Base-by-base conservation (phyloP, 2,888 invertebrate genomes). In the Odontocolon sp. region DNA sequence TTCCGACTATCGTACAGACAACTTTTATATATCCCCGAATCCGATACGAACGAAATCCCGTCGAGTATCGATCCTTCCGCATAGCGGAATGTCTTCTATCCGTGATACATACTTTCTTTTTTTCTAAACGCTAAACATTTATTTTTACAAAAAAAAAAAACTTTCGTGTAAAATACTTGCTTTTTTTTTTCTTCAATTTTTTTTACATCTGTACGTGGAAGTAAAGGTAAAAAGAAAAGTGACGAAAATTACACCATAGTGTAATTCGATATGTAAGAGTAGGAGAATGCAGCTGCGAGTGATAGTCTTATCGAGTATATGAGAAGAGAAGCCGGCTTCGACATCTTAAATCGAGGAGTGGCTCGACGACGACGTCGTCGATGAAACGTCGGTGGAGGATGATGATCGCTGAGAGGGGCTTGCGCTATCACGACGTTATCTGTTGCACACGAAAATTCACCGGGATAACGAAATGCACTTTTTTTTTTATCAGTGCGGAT, bases 401-500 rank as follows among this genome's bases (percentile, higher is more conserved):
- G 63, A 68, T 31, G 63, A 42, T 11, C 18, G 66, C 45, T 18
- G 57, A 36, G 40, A 40, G 63, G 45, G 56, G 38, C 36, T 21
- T 26, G 23, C 40, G 28, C 23, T 56, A 36, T 61, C 68, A 16
- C 26, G 0, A 28, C 56, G 57, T 50, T 77, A 77, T 77, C 77
- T 23, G 31, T 40, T 36, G 50, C 40, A 42, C 68, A 72, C 72
- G 63, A 77, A 77, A 77, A 72, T 77, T 68, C 72, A 68, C 18
- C 67, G 56, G 72, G 47, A 72, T 68, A 77, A 70, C 70, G 56
- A 82, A 84, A 83, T 84, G 82, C 78, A 83, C n/a, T n/a, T n/a
- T n/a, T n/a, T n/a, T 81, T 76, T 81, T 81, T 81, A 81, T 80
- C 70, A 80, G 28, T 82, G 83, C 52, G 80, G 79, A 83, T 81